Evolutionary conservation across 2,888 invertebrate species (phyloP).

Genomic region (Ephialtes manifestator): DNA sequence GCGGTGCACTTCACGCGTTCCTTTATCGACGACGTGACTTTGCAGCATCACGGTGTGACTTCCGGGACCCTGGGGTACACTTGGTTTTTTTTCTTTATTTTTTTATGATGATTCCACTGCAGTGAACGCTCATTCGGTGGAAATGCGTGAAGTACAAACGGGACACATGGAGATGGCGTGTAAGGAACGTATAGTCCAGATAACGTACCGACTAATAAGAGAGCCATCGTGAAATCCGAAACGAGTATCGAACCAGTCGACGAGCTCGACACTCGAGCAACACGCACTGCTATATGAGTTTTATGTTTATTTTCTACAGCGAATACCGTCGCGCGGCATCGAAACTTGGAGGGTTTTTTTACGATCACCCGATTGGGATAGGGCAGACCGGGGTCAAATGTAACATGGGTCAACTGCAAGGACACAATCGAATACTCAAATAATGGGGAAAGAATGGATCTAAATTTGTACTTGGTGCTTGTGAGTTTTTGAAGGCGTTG

Average conservation of each 20-base stretch:
- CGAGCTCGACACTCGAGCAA: constrained; percentile 64
- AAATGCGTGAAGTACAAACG: constrained; percentile 19
- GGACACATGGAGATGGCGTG: constrained; percentile 21
- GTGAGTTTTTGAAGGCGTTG: too few species aligned
- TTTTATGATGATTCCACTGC: constrained; percentile 42
- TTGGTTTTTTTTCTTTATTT: constrained; percentile 36
- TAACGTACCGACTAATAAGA: constrained; percentile 47
- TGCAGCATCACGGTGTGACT: constrained; percentile 68
- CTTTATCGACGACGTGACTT: constrained; percentile 78
- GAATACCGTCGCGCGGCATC: neutral
- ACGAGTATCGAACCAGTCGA: constrained; percentile 58
- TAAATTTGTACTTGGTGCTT: too few species aligned
- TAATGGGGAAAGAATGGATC: too few species aligned
- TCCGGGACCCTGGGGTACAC: constrained; percentile 71
- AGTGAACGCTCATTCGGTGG: constrained; percentile 12
- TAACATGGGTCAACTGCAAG: too few species aligned
- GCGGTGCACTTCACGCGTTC: constrained; percentile 63
- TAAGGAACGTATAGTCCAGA: constrained; percentile 21
- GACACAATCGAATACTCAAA: too few species aligned
- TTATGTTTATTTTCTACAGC: constrained; percentile 70
- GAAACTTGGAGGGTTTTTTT: neutral
- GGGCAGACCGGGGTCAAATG: too few species aligned
- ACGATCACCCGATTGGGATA: neutral
- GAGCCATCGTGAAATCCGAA: constrained; percentile 55
- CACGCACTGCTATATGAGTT: constrained; percentile 56